Base-by-base conservation (phyloP, 2,888 invertebrate species). In the Lingula anatina region DNA sequence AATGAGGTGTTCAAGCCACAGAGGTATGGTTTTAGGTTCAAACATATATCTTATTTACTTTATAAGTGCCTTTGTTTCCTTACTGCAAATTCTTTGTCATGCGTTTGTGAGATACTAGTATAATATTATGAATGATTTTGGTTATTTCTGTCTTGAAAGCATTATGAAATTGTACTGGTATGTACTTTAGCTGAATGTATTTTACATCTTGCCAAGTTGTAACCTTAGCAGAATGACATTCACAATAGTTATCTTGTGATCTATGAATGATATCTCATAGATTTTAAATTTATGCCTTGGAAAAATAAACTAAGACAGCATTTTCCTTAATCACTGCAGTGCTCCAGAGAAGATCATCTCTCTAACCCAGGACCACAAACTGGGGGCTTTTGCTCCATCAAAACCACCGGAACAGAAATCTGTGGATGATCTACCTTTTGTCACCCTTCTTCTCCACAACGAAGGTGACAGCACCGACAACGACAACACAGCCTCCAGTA, bases 391-490 rank as follows among this genome's bases (percentile, higher is more conserved):
- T 61, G 71, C 65, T 5, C 60, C 62, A 45, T 52, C 53, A 43
- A 46, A 53, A 52, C 47, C 38, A 18, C 38, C 47, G 25, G 61
- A 55, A 45, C 60, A 62, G 37, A 51, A 54, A 5, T 24, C 20
- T 44, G 64, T 52, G 25, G 70, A 69, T 18, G 74, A 75, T 35
- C 61, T 72, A 20, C 72, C 73, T 21, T 73, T 75, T 49, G 47
- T 66, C 21, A 68, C 62, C 38, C 59, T 75, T 3, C 56, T 73
- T 9, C 64, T 65, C 21, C 61, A 55, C 31, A 37, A 46, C 40
- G 35, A 39, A 38, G 35, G 37, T 5, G 39, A 40, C 3, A 40
- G 39, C 5, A 35, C 26, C 7, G 50, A 50, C 9, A 46, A 44
- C 15, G 20, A 24, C 7, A 39, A 39, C 12, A 37, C 42, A 1